A percentile compares a stretch with the other conserved stretches of the same genome.
Conservation (phyloP, 2,113 vertebrate species). For the Arizona elegans region DNA sequence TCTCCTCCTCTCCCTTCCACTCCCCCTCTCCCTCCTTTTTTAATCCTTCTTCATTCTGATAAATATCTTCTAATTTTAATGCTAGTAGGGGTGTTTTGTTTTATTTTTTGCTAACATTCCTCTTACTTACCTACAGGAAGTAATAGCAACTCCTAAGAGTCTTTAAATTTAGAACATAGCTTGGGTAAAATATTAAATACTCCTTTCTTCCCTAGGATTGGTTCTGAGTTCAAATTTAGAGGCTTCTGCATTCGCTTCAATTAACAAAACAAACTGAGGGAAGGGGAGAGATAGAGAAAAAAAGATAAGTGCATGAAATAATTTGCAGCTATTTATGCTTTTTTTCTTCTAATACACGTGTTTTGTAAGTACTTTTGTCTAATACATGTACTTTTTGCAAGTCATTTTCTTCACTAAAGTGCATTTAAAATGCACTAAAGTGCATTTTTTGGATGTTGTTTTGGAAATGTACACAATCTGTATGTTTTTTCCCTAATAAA, state of each 20-base stretch:
- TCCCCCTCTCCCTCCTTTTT: background rate
- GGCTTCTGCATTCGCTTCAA: background rate
- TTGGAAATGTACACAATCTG: background rate
- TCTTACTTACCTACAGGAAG: background rate
- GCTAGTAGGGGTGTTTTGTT: too few species aligned
- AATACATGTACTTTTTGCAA: background rate
- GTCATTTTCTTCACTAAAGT: background rate
- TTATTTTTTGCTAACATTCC: background rate
- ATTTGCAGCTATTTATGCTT: background rate
- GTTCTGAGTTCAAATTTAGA: background rate
- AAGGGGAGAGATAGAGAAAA: background rate
- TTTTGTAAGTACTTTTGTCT: background rate
- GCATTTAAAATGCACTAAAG: background rate
- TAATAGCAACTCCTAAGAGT: background rate
- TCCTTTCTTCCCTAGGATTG: background rate
- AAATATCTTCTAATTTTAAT: background rate
- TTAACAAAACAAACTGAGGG: background rate
- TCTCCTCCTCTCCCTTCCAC: background rate
- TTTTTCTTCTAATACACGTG: background rate
- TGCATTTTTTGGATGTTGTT: background rate
- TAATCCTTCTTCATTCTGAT: too few species aligned
- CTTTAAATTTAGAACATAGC: background rate
- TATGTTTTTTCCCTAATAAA: background rate
- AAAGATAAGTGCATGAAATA: background rate
- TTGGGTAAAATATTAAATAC: background rate